Evolutionary conservation across 2,113 vertebrate genomes (phyloP), one percentile per base, ranked within the genome.

Genomic region (Dascyllus trimaculatus): DNA sequence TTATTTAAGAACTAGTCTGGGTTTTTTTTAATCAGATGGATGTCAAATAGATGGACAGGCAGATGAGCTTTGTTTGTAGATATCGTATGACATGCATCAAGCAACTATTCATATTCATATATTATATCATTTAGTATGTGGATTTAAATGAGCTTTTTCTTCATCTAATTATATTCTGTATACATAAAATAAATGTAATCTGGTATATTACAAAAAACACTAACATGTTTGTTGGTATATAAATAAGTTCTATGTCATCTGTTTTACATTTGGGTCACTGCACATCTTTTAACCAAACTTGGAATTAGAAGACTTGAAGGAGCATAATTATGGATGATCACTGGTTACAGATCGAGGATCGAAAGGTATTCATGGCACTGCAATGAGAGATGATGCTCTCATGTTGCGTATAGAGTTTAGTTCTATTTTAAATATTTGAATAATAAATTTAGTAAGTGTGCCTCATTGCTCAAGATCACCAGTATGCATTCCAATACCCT

Each of bases 391-490:
- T 76, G 78, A 88, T 73, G 78, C 70, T 86, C 87, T 91, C 88
- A 57, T 54, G 75, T 88, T 90, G 71, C 89, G 62, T 75, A 65
- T 70, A 24, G 26, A 54, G 79, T 81, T 86, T 78, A 53, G 46
- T 76, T 85, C 86, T 90, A 86, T 90, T 81, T 86, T 71, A 68
- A 77, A 81, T 77, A 71, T 88, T 87, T 84, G 64, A 85, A 77
- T 85, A 89, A 85, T 82, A 90, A 66, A 87, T 91, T 90, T 88
- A 90, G 79, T 61, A 88, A 87, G 81, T 74, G 74, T 80, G 8
- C 54, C 69, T 84, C 81, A 84, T 74, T 80, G 84, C 75, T 64
- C 1, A 54, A 71, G 85, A 89, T 73, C 40, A 78, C 71, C 78
- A 35, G 26, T 56, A 74, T 64, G 71, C 89, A 89, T 93, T 92